Conservation (phyloP, 2,888 invertebrate genomes). For the Acutogordius australiensis region DNA sequence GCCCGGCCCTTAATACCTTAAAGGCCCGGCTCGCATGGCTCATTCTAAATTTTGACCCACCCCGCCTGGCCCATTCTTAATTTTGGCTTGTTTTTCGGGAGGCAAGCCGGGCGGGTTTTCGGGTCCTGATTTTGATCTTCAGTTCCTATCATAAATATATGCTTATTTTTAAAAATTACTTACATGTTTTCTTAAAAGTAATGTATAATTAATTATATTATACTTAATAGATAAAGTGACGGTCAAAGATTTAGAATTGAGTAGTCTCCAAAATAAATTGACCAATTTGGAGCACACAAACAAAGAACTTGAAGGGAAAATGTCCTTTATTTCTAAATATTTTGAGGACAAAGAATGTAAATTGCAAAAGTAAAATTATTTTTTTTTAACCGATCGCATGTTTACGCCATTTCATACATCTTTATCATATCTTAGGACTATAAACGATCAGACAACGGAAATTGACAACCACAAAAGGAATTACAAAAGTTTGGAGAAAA, state of each 20-base stretch:
- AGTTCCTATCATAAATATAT: too few relatives aligned
- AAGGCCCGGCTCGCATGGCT: too few relatives aligned
- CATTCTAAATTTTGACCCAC: too few relatives aligned
- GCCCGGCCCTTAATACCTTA: too few relatives aligned
- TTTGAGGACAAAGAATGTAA: conserved; percentile 5
- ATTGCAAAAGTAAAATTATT: conserved; percentile 2
- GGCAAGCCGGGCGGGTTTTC: too few relatives aligned
- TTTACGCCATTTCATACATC: too few relatives aligned
- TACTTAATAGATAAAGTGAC: not conserved
- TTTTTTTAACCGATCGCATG: not conserved
- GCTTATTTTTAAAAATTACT: too few relatives aligned
- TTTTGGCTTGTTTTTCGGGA: too few relatives aligned
- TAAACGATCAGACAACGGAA: not conserved
- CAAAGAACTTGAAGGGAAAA: not conserved
- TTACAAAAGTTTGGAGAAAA: not conserved
- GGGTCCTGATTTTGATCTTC: too few relatives aligned
- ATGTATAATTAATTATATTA: too few relatives aligned
- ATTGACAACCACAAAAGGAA: not conserved
- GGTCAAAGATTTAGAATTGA: not conserved
- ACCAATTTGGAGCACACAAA: not conserved
- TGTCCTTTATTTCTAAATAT: not conserved
- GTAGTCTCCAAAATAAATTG: not conserved
- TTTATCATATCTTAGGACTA: not conserved
- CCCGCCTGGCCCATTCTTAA: too few relatives aligned
- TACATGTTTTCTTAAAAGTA: too few relatives aligned